Evolutionary conservation across 2,113 vertebrate species (phyloP).

Genomic region (Morone chrysops): DNA sequence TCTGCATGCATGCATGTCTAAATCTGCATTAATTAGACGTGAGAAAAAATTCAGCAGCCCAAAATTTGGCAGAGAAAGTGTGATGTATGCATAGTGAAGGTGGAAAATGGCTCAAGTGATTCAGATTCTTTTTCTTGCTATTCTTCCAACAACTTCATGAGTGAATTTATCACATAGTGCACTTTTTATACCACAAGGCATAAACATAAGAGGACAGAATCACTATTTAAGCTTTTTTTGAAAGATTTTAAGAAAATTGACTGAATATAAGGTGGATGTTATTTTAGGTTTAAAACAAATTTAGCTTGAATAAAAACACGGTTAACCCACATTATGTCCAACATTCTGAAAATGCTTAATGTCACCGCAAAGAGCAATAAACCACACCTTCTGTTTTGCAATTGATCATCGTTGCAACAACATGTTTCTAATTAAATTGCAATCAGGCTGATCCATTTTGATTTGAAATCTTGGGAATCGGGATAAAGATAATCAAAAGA

Average conservation of each 20-base stretch:
- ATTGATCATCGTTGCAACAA: neutral
- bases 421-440: neutral
- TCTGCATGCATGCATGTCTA: constrained; percentile 47
- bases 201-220: constrained; percentile 10
- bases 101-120: constrained; percentile 16
- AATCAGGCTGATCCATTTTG: neutral
- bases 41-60: constrained; percentile 26
- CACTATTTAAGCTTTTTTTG: neutral
- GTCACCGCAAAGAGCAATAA: neutral
- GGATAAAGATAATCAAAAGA: neutral
- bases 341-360: neutral
- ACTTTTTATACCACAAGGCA: neutral
- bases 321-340: too few relatives aligned
- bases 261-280: neutral
- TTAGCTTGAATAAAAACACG: neutral
- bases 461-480: neutral
- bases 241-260: neutral
- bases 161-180: constrained; percentile 11
- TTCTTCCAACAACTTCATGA: neutral
- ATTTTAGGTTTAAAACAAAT: neutral
- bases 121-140: neutral
- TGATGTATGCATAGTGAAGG: constrained; percentile 29
- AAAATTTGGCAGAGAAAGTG: constrained; percentile 33
- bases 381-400: neutral
- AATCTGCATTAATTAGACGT: constrained; percentile 63